Evolutionary conservation across 2,797 vertebrate species (phyloP).

Genomic region (Melanogrammus aeglefinus): DNA sequence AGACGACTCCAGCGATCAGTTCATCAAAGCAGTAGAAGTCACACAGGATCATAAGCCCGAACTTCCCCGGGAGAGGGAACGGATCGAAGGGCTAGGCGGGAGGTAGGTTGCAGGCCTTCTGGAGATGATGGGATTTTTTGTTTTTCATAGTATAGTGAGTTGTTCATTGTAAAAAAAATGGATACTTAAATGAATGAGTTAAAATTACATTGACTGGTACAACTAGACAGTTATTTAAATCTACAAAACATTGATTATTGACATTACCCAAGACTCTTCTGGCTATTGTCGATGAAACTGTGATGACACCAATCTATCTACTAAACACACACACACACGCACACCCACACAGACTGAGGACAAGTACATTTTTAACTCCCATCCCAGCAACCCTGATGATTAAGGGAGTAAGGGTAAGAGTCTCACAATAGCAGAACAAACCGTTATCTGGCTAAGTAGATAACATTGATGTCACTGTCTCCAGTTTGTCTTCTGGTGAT

Average conservation of each 20-base stretch:
- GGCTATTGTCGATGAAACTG: not conserved
- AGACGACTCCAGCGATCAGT: slow-evolving; percentile 83
- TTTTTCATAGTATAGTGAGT: not conserved
- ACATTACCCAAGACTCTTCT: not conserved
- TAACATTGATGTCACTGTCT: slow-evolving; percentile 7
- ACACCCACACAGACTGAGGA: not conserved
- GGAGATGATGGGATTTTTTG: not conserved
- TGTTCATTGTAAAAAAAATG: not conserved
- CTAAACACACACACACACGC: not conserved
- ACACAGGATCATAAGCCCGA: slow-evolving; percentile 97
- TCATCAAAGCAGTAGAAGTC: slow-evolving; percentile 87
- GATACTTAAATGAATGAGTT: not conserved
- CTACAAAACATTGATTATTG: not conserved
- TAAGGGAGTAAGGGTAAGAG: not conserved
- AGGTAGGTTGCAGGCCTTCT: slow-evolving; percentile 71
- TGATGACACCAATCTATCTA: not conserved
- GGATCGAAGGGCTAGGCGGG: slow-evolving; percentile 94
- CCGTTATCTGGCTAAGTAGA: slow-evolving; percentile 18
- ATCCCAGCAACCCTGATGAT: not conserved
- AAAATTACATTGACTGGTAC: not conserved
- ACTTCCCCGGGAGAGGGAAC: slow-evolving; percentile 87
- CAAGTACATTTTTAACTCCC: not conserved
- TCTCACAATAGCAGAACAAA: slow-evolving; percentile 11
- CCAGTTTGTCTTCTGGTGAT: slow-evolving; percentile 21
- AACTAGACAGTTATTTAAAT: not conserved